phyloP scores from a whole-genome alignment of 1,140 invertebrate genomes.

The Heliothis subflexa region DNA sequence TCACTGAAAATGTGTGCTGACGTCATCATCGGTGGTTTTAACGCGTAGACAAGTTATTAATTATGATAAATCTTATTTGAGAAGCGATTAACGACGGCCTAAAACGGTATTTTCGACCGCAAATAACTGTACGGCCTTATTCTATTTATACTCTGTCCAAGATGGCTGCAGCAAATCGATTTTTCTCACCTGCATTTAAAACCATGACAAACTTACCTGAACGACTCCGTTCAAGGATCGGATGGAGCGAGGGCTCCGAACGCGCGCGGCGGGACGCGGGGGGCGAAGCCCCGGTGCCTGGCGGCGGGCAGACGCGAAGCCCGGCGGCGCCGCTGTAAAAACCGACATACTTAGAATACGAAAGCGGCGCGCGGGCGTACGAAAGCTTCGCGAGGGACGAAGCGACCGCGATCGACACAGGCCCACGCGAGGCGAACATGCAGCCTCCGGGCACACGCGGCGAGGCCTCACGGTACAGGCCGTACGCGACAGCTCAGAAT shows the following conservation, averaged over 20 bases:
- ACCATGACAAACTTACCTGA: slow-evolving; percentile 76
- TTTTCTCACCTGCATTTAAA: slow-evolving; percentile 68
- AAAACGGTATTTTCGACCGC: slow-evolving; percentile 10
- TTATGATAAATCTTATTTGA: neutral
- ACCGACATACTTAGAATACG: slow-evolving; percentile 82
- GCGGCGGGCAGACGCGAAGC: slow-evolving; percentile 73
- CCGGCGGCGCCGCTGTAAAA: slow-evolving; percentile 81
- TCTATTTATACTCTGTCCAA: slow-evolving; percentile 80
- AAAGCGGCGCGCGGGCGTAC: slow-evolving; percentile 72
- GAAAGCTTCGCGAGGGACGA: slow-evolving; percentile 59
- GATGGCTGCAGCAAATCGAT: slow-evolving; percentile 78
- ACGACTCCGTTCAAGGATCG: slow-evolving; percentile 61
- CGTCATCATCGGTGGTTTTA: neutral
- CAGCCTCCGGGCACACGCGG: slow-evolving; percentile 79
- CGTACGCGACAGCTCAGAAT: slow-evolving; percentile 63
- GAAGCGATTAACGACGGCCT: neutral
- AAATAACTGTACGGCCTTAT: slow-evolving; percentile 14
- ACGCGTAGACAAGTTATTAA: neutral
- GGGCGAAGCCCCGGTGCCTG: slow-evolving; percentile 78
- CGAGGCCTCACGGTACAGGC: slow-evolving; percentile 76
- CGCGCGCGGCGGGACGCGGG: slow-evolving; percentile 80
- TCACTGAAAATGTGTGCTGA: neutral
- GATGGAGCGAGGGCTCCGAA: slow-evolving; percentile 82
- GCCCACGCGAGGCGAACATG: slow-evolving; percentile 79
- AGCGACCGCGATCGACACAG: slow-evolving; percentile 65